phyloP scores from a whole-genome alignment of 2,888 invertebrate species.

The Drosophila niveifrons region DNA sequence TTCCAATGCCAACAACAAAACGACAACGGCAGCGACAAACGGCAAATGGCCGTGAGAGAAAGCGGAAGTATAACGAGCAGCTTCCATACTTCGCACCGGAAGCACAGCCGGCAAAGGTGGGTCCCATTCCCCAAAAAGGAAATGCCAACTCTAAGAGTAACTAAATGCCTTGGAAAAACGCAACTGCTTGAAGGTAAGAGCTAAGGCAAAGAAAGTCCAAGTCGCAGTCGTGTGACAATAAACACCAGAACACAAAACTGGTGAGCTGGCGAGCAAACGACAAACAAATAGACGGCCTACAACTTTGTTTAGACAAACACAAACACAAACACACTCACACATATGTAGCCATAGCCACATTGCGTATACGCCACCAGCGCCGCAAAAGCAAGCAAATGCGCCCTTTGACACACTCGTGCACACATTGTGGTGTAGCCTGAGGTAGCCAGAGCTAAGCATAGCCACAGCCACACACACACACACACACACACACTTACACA shows the following conservation, averaged over 20 bases:
- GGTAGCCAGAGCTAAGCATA: slow-evolving; percentile 36
- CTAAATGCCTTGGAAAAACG: slow-evolving; percentile 56
- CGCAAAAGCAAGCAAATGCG: slow-evolving; percentile 59
- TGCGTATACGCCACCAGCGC: slow-evolving; percentile 73
- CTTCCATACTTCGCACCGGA: slow-evolving; percentile 29
- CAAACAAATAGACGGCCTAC: slow-evolving; percentile 76
- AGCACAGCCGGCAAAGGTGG: slow-evolving; percentile 35
- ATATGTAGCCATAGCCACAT: slow-evolving; percentile 59
- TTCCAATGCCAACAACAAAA: slow-evolving; percentile 51
- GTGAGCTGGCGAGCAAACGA: slow-evolving; percentile 65
- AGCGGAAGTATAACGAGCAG: slow-evolving; percentile 73
- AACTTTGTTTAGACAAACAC: slow-evolving; percentile 79
- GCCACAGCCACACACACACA: slow-evolving; percentile 39
- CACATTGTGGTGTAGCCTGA: slow-evolving; percentile 12
- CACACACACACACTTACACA: slow-evolving; percentile 4
- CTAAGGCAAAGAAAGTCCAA: slow-evolving; percentile 23
- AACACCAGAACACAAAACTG: slow-evolving; percentile 36
- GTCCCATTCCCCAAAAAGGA: slow-evolving; percentile 47
- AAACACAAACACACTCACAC: slow-evolving; percentile 70
- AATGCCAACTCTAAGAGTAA: slow-evolving; percentile 51
- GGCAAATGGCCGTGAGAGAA: slow-evolving; percentile 45
- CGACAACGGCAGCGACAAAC: slow-evolving; percentile 4
- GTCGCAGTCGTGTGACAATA: slow-evolving; percentile 63
- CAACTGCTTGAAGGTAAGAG: slow-evolving; percentile 13
- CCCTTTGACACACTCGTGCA: slow-evolving; percentile 57